A percentile compares a stretch with the other conserved stretches of the same genome.
phyloP scores from a whole-genome alignment of 64 coral and sea anemone species.

The Exaiptasia diaphana region DNA sequence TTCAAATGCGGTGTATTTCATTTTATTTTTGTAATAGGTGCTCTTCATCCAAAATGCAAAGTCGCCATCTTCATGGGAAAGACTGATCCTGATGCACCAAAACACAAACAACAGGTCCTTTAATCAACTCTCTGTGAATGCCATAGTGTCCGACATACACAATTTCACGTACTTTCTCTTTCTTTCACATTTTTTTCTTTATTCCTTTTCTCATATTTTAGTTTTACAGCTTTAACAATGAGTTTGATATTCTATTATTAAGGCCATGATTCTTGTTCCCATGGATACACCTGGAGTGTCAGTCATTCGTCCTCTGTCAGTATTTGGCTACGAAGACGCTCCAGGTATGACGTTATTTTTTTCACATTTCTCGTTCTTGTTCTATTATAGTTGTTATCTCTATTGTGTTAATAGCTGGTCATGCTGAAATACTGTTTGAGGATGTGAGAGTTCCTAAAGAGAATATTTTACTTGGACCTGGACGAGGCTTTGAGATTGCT shows the following conservation, averaged over 20 bases:
- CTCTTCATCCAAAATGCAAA: slow-evolving; percentile 82
- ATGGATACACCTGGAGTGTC: slow-evolving; percentile 80
- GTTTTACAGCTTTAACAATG: background rate
- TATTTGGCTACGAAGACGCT: slow-evolving; percentile 87
- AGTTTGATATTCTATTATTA: too few relatives aligned
- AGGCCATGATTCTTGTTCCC: slow-evolving; percentile 97
- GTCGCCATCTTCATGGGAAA: slow-evolving; percentile 96
- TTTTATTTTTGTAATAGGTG: slow-evolving; percentile 44
- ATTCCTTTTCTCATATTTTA: background rate
- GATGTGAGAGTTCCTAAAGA: slow-evolving; percentile 86
- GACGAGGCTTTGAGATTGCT: slow-evolving; percentile 97
- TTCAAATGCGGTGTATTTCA: background rate
- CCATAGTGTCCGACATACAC: background rate
- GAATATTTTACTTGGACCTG: slow-evolving; percentile 87
- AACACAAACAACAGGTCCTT: slow-evolving; percentile 91
- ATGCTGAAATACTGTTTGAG: slow-evolving; percentile 81
- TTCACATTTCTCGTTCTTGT: background rate
- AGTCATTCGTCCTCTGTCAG: slow-evolving; percentile 72
- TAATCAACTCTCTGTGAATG: background rate
- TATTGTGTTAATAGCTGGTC: slow-evolving; percentile 60
- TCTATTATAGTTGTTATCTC: background rate
- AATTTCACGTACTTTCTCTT: background rate
- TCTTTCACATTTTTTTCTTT: background rate
- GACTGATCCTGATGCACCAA: slow-evolving; percentile 66
- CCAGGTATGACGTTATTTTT: slow-evolving; percentile 54